Base-by-base conservation (phyloP, 2,888 invertebrate species). In the Portevinia maculata region DNA sequence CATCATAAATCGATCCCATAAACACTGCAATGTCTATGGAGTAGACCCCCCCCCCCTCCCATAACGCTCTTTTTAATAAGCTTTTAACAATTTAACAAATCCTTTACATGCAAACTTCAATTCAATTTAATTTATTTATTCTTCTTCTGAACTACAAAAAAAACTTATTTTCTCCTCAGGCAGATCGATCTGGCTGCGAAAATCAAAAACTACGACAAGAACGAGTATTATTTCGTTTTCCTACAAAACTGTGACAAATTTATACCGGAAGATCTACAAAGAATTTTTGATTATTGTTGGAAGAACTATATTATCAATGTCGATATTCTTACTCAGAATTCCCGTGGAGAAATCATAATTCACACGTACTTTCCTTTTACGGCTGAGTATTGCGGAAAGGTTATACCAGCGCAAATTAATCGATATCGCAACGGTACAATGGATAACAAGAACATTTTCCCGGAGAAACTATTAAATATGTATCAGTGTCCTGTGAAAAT, bases 151-250 rank as follows among this genome's bases (percentile, higher is more conserved):
- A n/a, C n/a, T n/a, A n/a, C n/a, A n/a, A n/a, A n/a, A n/a, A n/a
- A n/a, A n/a, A n/a, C n/a, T n/a, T n/a, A n/a, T n/a, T n/a, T n/a
- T n/a, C n/a, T 39, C 39, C 13, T 7, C 21, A 86, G 86, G n/a
- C 87, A 87, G 13, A 86, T 87, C 19, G 85, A 88, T 21, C 84
- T 88, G 15, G 86, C 85, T 1, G 65, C 48, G 0, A 65, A 46
- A 9, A 65, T 79, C 28, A 32, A 62, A 3, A 84, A 86, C 3
- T 87, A 87, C 52, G 86, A 88, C 57, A 85, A 85, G 57, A 87
- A 87, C 5, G 89, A 89, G 55, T 86, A 85, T 60, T 88, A 89
- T 28, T 87, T 87, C 19, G 88, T 89, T 1, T 86, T 89, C 13
- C 79, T 89, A 13, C 87, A 88, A 76, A 85, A 85, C 0, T 30